Evolutionary conservation across 2,113 vertebrate species (phyloP).

Genomic region (Egretta garzetta): DNA sequence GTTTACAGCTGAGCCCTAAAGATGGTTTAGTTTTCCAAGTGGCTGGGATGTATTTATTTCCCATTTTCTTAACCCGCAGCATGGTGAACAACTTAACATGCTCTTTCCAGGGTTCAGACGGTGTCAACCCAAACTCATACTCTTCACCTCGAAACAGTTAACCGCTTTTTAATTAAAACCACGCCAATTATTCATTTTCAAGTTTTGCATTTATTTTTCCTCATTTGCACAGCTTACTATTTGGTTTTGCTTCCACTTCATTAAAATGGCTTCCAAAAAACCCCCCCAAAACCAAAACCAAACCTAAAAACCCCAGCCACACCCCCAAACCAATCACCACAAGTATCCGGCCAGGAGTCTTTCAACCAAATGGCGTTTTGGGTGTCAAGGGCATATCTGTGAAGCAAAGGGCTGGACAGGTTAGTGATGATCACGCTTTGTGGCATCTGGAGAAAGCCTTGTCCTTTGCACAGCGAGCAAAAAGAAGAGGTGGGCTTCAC

Average conservation of each 20-base stretch:
- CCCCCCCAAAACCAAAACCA: background rate
- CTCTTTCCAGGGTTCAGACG: slow-evolving; percentile 35
- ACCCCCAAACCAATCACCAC: background rate
- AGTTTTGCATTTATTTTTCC: slow-evolving; percentile 66
- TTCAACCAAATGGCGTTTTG: slow-evolving; percentile 5
- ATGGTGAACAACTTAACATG: slow-evolving; percentile 51
- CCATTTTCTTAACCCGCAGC: slow-evolving; percentile 65
- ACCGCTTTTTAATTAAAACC: slow-evolving; percentile 68
- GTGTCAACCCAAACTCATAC: slow-evolving; percentile 52
- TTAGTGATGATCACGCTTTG: background rate
- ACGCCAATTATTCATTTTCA: slow-evolving; percentile 66
- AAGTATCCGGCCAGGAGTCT: slow-evolving; percentile 18
- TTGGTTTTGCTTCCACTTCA: slow-evolving; percentile 65
- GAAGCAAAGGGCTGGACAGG: background rate
- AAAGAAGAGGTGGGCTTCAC: background rate
- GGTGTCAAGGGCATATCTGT: background rate
- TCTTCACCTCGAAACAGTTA: slow-evolving; percentile 65
- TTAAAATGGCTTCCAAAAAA: slow-evolving; percentile 51
- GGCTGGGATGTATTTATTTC: slow-evolving; percentile 69
- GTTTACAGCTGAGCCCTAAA: slow-evolving; percentile 61
- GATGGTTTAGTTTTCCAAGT: slow-evolving; percentile 61
- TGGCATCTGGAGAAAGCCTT: background rate
- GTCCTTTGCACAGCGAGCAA: background rate
- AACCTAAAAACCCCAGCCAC: background rate
- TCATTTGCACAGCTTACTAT: slow-evolving; percentile 39